A percentile compares a stretch with the other conserved stretches of the same genome.
Evolutionary conservation across 2,888 invertebrate genomes (phyloP).

Genomic region (Metopia argyrocephala): DNA sequence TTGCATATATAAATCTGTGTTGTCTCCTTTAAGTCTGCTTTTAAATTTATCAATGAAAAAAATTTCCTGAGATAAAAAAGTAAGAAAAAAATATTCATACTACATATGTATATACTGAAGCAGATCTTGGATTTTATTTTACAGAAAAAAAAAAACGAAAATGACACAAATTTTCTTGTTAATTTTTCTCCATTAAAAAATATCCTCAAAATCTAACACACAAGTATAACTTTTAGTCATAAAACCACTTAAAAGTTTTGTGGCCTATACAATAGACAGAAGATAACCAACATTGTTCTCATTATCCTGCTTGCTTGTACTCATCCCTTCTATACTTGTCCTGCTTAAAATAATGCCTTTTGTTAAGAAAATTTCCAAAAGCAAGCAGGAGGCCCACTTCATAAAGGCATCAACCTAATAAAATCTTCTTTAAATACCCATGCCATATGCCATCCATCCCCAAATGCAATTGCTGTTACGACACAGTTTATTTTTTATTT

Average conservation of each 20-base stretch:
- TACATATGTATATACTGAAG: no score
- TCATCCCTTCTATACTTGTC: background rate
- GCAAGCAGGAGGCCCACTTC: conserved; percentile 39
- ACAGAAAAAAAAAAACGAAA: no score
- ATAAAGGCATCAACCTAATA: conserved; percentile 53
- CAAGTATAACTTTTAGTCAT: conserved; percentile 39
- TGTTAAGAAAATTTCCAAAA: background rate
- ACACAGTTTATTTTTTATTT: background rate
- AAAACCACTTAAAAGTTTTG: conserved; percentile 63
- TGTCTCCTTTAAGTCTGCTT: conserved; percentile 62
- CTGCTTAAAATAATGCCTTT: background rate
- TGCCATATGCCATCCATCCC: background rate
- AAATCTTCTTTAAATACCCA: conserved; percentile 10
- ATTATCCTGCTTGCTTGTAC: background rate
- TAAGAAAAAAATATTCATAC: background rate
- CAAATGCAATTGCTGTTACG: background rate
- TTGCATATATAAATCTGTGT: conserved; percentile 32
- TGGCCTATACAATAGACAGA: conserved; percentile 46
- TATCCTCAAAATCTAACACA: conserved; percentile 46
- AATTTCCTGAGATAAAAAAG: conserved; percentile 23
- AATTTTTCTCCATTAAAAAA: background rate
- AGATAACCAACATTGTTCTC: conserved; percentile 30
- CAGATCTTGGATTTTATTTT: no score
- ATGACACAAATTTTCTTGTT: no score
- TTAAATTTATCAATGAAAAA: conserved; percentile 56